Base-by-base conservation (phyloP, 2,888 invertebrate genomes). In the Lampropteryx suffumata region DNA sequence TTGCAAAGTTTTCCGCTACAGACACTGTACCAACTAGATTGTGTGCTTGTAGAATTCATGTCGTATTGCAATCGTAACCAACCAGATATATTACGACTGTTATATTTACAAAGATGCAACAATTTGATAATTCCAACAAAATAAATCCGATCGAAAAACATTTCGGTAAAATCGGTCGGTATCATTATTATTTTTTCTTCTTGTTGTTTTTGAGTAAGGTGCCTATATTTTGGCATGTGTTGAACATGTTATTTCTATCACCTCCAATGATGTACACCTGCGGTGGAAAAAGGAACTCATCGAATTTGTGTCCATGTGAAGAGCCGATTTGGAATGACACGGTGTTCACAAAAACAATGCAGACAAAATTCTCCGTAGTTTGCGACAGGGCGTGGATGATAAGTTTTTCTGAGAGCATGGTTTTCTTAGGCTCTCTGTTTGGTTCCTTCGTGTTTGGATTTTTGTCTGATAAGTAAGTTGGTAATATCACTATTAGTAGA, bases 221-320 rank as follows among this genome's bases (percentile, higher is more conserved):
- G 9, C 81, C 82, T 1, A 39, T 77, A 21, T 78, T 78, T 24
- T 86, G 85, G 86, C 86, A 86, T 47, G 60, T 84, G 0, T 51
- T 86, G 0, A 82, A 71, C 51, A 42, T 85, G 3, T 66, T 87
- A 50, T 84, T 86, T 27, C 47, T 85, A 0, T 71, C 82, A 0
- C 87, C 85, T 3, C 82, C 82, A 0, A 78, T 84, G 67, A 62
- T 72, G 2, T 85, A 63, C 30, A 55, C 56, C 11, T 87, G 86
- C 46, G 54, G 53, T 30, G 44, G 33, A 0, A 34, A 21, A 0
- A 42, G 14, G 6, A 36, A 47, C 5, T 14, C 28, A 7, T 40
- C 33, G 41, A 68, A 71, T 44, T 12, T 27, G 0, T 87, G 86
- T 44, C 85, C 86, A 0, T 86, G 86, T 52, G 61, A 71, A 0